phyloP scores from a whole-genome alignment of 2,888 invertebrate genomes.

The Endotricha flammealis region DNA sequence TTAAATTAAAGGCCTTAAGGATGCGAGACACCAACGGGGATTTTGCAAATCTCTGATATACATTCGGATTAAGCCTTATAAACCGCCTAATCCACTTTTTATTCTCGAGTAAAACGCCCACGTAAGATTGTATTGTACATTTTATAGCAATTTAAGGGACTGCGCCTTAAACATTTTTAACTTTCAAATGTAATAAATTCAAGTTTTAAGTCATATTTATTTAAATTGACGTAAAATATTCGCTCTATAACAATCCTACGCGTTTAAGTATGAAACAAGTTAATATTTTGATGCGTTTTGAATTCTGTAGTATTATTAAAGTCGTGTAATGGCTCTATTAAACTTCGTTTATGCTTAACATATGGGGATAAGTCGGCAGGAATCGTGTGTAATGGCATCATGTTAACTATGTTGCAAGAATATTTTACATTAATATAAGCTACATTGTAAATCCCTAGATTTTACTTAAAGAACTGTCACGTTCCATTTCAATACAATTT shows the following conservation, averaged over 20 bases:
- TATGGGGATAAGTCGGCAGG: too few species aligned
- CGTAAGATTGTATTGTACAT: constrained; percentile 37
- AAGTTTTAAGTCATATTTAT: constrained; percentile 15
- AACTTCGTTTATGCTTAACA: too few species aligned
- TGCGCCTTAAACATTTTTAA: constrained; percentile 19
- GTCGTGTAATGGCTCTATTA: too few species aligned
- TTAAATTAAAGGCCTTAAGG: constrained; percentile 3
- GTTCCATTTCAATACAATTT: too few species aligned
- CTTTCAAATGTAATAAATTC: constrained; percentile 17
- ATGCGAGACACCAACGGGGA: constrained; percentile 13
- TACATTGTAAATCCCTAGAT: too few species aligned
- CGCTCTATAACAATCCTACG: constrained; percentile 6
- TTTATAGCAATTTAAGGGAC: constrained; percentile 22
- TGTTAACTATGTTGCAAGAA: too few species aligned
- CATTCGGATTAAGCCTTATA: constrained; percentile 48
- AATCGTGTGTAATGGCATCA: neutral
- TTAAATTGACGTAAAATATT: constrained; percentile 14
- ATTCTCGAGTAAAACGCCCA: constrained; percentile 49
- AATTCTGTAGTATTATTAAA: neutral
- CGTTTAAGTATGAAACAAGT: constrained; percentile 9
- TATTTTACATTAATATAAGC: too few species aligned
- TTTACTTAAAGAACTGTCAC: too few species aligned
- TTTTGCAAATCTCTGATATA: constrained; percentile 57
- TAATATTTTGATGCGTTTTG: constrained; percentile 8
- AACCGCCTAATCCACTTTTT: constrained; percentile 62